Percentiles rank a stretch among this genome's conserved stretches.
Evolutionary conservation across 2,113 vertebrate species (phyloP).

Genomic region (Sarotherodon lohbergeri): DNA sequence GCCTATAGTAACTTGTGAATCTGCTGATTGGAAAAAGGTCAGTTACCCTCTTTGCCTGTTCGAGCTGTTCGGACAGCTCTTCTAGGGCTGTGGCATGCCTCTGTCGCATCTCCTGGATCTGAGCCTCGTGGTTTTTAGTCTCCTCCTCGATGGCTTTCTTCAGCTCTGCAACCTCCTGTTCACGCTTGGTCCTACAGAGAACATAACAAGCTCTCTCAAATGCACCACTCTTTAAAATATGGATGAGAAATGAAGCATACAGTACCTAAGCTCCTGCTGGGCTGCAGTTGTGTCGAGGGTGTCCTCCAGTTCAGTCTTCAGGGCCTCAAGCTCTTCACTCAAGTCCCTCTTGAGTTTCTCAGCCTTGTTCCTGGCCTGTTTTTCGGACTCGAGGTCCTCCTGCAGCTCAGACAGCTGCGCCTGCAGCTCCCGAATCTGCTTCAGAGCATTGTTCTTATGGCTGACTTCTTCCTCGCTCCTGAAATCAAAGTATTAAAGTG

Average conservation of each 20-base stretch:
- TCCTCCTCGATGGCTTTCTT: slow-evolving; percentile 98
- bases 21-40: neutral
- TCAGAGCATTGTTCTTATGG: slow-evolving; percentile 93
- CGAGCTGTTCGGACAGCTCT: slow-evolving; percentile 93
- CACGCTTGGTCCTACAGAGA: slow-evolving; percentile 84
- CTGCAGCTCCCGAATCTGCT: slow-evolving; percentile 89
- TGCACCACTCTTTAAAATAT: neutral
- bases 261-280: slow-evolving; percentile 93
- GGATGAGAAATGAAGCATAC: slow-evolving; percentile 4
- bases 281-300: slow-evolving; percentile 96
- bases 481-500: neutral
- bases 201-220: neutral
- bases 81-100: slow-evolving; percentile 84
- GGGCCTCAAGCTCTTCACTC: slow-evolving; percentile 93
- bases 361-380: slow-evolving; percentile 87
- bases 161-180: slow-evolving; percentile 94
- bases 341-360: slow-evolving; percentile 96
- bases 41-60: slow-evolving; percentile 92
- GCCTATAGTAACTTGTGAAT: neutral
- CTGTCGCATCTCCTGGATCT: slow-evolving; percentile 95
- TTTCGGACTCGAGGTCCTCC: slow-evolving; percentile 95
- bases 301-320: slow-evolving; percentile 96
- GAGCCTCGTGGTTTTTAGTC: slow-evolving; percentile 89
- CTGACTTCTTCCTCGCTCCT: slow-evolving; percentile 90
- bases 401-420: slow-evolving; percentile 92